Conservation (phyloP, 2,113 vertebrate species). For the Dasyurus viverrinus region DNA sequence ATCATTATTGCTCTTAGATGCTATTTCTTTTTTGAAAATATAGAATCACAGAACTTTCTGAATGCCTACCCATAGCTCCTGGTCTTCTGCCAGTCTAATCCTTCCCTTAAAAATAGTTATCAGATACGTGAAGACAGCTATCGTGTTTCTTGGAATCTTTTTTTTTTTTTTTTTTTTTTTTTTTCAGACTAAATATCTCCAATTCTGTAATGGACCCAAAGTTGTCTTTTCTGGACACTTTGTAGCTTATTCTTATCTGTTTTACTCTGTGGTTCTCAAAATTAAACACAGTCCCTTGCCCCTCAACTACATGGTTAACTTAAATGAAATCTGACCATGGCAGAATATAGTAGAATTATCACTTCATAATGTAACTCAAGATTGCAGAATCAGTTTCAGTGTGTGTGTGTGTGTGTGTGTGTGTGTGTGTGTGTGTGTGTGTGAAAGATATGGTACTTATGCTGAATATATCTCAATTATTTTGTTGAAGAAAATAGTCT, state of each 20-base stretch:
- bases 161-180: background rate
- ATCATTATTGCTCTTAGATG: background rate
- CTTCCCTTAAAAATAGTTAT: background rate
- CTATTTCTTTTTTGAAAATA: background rate
- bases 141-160: background rate
- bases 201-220: background rate
- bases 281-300: background rate
- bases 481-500: background rate
- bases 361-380: background rate
- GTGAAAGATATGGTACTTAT: too few species aligned
- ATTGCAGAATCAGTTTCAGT: background rate
- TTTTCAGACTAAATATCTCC: background rate
- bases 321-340: background rate
- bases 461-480: background rate
- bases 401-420: background rate
- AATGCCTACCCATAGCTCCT: background rate
- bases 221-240: background rate
- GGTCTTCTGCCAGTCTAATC: background rate
- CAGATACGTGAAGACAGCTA: background rate
- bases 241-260: background rate
- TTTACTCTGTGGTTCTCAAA: background rate
- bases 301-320: background rate
- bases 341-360: background rate
- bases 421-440: background rate
- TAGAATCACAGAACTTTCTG: background rate